Evolutionary conservation across 2,888 invertebrate species (phyloP), one percentile per base, ranked within the genome.

Genomic region (Archips crataeganus): DNA sequence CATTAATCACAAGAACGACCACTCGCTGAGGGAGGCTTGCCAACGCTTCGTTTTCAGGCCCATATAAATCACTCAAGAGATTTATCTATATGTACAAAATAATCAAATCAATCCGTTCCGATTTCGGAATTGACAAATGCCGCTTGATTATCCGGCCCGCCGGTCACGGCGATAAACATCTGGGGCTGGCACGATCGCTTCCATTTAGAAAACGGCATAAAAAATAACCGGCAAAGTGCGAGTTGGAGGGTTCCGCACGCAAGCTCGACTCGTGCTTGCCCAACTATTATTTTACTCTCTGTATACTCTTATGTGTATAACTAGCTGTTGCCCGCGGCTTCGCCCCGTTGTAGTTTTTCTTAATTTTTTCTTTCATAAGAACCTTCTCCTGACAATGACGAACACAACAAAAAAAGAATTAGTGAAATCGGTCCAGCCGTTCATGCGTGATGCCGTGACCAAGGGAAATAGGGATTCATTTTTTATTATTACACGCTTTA

Each of bases 41-140:
- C 54, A 51, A 51, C 54, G 23, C 54, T 15, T 54, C 54, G 23
- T 8, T 23, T 54, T 0, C 6, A 54, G 9, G n/a, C 15, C 11
- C 32, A 11, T 57, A 62, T 2, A 62, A 62, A 42, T 62, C 42
- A 6, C 11, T 42, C 23, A 62, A 62, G 42, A 34, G 9, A 57
- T 57, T 32, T 54, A 54, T 54, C 23, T 32, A 57, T 57, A 57
- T 32, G 57, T 32, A 32, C 11, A 57, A 23, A 32, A 57, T 57
- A 57, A 47, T 5, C 34, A 2, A 13, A 32, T 47, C 63, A 51
- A 61, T 62, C 61, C 23, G 65, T 39, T 49, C 39, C 59, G 49
- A 60, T 65, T 49, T 63, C 47, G 54, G 10, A 62, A 72, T 72
- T 72, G 72, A 72, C 67, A 72, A 72, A 72, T 72, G 72, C 67